Conservation (phyloP, 2,888 invertebrate species). For the Hyppa rectilinea region DNA sequence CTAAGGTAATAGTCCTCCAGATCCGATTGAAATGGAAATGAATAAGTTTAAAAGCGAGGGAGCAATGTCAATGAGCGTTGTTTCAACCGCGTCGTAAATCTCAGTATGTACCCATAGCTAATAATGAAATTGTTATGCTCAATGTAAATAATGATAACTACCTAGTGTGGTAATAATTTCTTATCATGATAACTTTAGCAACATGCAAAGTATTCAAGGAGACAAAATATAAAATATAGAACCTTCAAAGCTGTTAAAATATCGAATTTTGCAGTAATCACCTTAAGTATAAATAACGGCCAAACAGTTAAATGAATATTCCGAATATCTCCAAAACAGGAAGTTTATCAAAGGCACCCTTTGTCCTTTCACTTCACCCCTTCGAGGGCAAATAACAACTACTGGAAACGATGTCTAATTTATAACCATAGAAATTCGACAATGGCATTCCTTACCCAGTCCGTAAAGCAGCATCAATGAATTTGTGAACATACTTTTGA, state of each 20-base stretch:
- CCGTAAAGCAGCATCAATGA: constrained; percentile 20
- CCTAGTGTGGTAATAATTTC: constrained; percentile 9
- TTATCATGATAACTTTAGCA: constrained; percentile 24
- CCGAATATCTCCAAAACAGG: constrained; percentile 27
- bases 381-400: constrained; percentile 51
- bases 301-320: constrained; percentile 41
- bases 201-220: constrained; percentile 3
- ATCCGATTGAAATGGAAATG: constrained; percentile 69
- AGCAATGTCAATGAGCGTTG: constrained; percentile 28
- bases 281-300: constrained; percentile 20
- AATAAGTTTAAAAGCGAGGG: constrained; percentile 48
- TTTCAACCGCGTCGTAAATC: constrained; percentile 37
- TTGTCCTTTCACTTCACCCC: constrained; percentile 56
- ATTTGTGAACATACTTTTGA: constrained; percentile 44
- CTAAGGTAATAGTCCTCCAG: constrained; percentile 67
- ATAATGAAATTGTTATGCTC: constrained; percentile 31
- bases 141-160: constrained; percentile 45
- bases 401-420: constrained; percentile 54
- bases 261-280: neutral
- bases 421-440: constrained; percentile 43
- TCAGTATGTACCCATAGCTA: constrained; percentile 10
- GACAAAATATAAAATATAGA: constrained; percentile 21
- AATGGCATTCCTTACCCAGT: constrained; percentile 39
- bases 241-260: constrained; percentile 6
- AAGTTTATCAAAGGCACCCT: constrained; percentile 61